A percentile compares a stretch with the other conserved stretches of the same genome.
These are phyloP conservation scores for Pandemis cinnamomeana DNA, from an alignment of 2,888 invertebrate genomes.

Conservation along the genomic window DNA sequence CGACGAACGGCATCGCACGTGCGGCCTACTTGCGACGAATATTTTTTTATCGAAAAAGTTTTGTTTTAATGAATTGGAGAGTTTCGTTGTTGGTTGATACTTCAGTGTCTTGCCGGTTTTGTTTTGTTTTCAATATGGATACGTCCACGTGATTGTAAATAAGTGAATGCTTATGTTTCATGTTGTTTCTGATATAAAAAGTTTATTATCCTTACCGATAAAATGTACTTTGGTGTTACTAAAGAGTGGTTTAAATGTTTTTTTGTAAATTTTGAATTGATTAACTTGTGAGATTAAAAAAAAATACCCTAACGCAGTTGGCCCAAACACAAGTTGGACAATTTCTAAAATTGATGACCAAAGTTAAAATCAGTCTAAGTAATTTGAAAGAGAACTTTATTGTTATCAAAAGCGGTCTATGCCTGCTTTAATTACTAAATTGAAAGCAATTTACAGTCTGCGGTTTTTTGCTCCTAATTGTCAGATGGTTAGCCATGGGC, in stretches of 20 bases:
- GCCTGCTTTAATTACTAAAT: constrained; percentile 36
- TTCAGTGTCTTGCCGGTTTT: background rate
- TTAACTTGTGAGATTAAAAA: too few relatives aligned
- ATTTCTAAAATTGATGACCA: background rate
- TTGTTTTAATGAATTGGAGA: background rate
- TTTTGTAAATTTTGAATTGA: too few relatives aligned
- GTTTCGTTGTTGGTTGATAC: background rate
- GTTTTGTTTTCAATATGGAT: background rate
- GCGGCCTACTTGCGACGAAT: constrained; percentile 59
- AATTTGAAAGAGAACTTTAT: constrained; percentile 12
- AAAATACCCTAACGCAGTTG: too few relatives aligned
- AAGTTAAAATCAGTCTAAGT: constrained; percentile 4
- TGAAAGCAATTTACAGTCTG: constrained; percentile 35
- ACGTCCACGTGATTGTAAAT: background rate
- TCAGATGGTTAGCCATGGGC: constrained; percentile 24
- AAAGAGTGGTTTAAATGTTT: too few relatives aligned
- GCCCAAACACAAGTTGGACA: background rate
- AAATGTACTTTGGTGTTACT: too few relatives aligned
- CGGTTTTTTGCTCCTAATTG: constrained; percentile 38
- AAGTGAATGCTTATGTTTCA: background rate
- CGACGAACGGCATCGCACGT: constrained; percentile 58
- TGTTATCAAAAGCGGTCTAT: constrained; percentile 25
- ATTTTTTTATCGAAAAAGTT: constrained; percentile 6
- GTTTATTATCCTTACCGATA: too few relatives aligned
- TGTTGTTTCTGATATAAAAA: too few relatives aligned